A percentile compares a stretch with the other conserved stretches of the same genome.
These are phyloP conservation scores for Microctenopoma stevenorrisi DNA, from an alignment of 2,797 vertebrate species.

Conservation along the genomic window DNA sequence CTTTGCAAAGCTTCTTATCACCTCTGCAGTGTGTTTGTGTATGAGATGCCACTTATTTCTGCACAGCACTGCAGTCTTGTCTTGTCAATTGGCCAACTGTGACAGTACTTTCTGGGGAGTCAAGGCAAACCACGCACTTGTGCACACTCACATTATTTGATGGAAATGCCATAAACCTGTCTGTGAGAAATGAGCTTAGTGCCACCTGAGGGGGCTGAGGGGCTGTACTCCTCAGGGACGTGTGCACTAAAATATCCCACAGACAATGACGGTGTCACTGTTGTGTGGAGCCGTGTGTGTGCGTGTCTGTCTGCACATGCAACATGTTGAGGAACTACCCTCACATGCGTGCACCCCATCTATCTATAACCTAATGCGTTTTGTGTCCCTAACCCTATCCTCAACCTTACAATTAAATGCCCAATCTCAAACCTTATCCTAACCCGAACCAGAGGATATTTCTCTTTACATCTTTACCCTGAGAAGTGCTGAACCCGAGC, in stretches of 20 bases:
- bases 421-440: no score
- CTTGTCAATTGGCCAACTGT: slow-evolving; percentile 77
- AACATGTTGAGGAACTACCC: background rate
- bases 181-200: slow-evolving; percentile 74
- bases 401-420: no score
- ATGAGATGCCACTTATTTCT: slow-evolving; percentile 55
- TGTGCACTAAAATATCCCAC: slow-evolving; percentile 66
- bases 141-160: slow-evolving; percentile 47
- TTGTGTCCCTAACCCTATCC: no score
- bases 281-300: slow-evolving; percentile 30
- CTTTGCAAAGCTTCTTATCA: slow-evolving; percentile 48
- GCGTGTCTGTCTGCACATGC: slow-evolving; percentile 45
- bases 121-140: slow-evolving; percentile 45
- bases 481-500: no score
- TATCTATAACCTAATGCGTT: no score
- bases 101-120: slow-evolving; percentile 74
- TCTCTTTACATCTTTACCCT: no score
- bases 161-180: slow-evolving; percentile 79
- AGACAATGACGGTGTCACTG: slow-evolving; percentile 68
- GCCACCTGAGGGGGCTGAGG: slow-evolving; percentile 59
- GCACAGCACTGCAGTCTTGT: slow-evolving; percentile 68
- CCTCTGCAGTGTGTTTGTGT: slow-evolving; percentile 40
- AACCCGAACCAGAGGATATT: no score
- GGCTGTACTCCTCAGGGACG: slow-evolving; percentile 59
- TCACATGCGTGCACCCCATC: background rate